These are phyloP conservation scores for Phalera bucephala DNA, from an alignment of 2,888 invertebrate species.

Conservation along the genomic window DNA sequence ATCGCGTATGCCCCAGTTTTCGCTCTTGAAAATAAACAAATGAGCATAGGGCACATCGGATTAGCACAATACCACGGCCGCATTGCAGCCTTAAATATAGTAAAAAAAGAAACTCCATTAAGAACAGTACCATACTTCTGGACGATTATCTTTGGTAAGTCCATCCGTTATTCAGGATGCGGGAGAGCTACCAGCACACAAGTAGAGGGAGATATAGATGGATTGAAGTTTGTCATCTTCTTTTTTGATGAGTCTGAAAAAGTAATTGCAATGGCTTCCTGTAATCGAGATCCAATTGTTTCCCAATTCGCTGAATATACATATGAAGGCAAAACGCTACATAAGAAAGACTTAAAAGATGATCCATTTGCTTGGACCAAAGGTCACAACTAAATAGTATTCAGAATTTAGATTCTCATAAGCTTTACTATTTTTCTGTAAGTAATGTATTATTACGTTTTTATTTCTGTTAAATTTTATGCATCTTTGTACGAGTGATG, in stretches of 20 bases:
- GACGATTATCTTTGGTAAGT: slow-evolving; percentile 94
- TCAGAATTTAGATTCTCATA: too few species aligned
- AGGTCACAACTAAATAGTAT: slow-evolving; percentile 43
- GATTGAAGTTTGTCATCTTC: slow-evolving; percentile 90
- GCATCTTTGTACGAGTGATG: too few species aligned
- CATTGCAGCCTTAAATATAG: slow-evolving; percentile 93
- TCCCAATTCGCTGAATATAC: slow-evolving; percentile 92
- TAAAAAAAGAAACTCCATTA: slow-evolving; percentile 84
- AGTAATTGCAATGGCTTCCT: slow-evolving; percentile 91
- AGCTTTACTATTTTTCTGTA: too few species aligned
- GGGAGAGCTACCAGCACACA: slow-evolving; percentile 88
- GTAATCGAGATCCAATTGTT: slow-evolving; percentile 94
- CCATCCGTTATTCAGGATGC: slow-evolving; percentile 92
- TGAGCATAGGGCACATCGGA: slow-evolving; percentile 94
- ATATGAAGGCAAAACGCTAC: slow-evolving; percentile 85
- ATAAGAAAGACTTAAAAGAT: slow-evolving; percentile 84
- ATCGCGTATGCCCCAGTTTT: slow-evolving; percentile 94
- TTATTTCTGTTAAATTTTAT: too few species aligned
- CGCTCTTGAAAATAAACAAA: slow-evolving; percentile 80
- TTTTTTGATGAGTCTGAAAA: slow-evolving; percentile 87
- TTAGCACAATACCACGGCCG: slow-evolving; percentile 96
- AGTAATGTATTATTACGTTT: too few species aligned
- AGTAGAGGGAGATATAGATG: slow-evolving; percentile 90
- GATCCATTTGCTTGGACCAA: slow-evolving; percentile 87
- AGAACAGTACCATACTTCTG: slow-evolving; percentile 96